Conservation (phyloP, 2,888 invertebrate genomes). For the Mimumesa dahlbomi region DNA sequence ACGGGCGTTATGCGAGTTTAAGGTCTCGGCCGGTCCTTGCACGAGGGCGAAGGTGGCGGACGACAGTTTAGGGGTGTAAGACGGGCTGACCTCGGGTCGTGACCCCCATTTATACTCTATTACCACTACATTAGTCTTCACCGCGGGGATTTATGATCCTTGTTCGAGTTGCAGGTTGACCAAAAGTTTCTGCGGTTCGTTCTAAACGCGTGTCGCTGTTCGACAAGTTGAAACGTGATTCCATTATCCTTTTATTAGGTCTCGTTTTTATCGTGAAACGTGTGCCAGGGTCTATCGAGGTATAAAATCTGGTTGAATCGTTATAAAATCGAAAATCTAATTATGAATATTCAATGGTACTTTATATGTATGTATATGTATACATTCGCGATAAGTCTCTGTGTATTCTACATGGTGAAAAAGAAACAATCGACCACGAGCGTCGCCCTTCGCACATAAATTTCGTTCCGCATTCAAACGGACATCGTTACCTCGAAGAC, state of each 20-base stretch:
- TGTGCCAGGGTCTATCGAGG: background rate
- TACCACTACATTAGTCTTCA: slow-evolving; percentile 80
- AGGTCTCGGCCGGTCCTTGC: slow-evolving; percentile 76
- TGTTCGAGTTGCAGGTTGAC: slow-evolving; percentile 72
- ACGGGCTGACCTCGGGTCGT: slow-evolving; percentile 78
- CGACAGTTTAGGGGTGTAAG: slow-evolving; percentile 79
- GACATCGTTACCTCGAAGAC: slow-evolving; percentile 2
- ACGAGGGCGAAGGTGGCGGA: slow-evolving; percentile 75
- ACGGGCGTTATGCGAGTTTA: slow-evolving; percentile 73
- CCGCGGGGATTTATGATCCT: slow-evolving; percentile 77
- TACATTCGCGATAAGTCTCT: too few species aligned
- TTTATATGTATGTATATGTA: too few species aligned
- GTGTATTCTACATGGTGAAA: background rate
- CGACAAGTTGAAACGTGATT: too few species aligned
- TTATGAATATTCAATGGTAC: too few species aligned
- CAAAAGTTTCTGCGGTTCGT: slow-evolving; percentile 63
- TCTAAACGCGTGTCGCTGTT: background rate
- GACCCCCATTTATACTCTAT: slow-evolving; percentile 80
- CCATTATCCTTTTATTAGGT: too few species aligned
- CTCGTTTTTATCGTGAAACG: too few species aligned
- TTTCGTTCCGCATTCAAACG: background rate
- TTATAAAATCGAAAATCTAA: too few species aligned
- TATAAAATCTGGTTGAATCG: background rate
- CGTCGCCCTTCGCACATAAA: background rate
- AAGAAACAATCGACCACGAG: background rate